These are phyloP conservation scores for Mnemiopsis leidyi DNA, from an alignment of 37 sponge, comb jelly and placozoan species.

Conservation along the genomic window DNA sequence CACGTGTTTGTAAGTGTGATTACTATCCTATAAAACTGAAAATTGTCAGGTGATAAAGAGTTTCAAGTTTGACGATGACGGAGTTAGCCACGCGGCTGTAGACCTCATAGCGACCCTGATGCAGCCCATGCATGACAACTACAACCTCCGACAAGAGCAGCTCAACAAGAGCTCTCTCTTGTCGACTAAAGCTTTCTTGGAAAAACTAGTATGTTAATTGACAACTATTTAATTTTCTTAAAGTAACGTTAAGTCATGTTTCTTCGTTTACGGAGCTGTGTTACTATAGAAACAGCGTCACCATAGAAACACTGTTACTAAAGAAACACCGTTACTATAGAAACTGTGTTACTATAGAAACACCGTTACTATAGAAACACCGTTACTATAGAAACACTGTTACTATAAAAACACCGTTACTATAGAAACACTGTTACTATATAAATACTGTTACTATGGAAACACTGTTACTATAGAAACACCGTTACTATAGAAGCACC, in stretches of 20 bases:
- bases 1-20: too few species aligned
- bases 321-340: background rate
- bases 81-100: slow-evolving; percentile 85
- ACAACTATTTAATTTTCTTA: too few species aligned
- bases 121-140: slow-evolving; percentile 99
- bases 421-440: too few species aligned
- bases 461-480: slow-evolving; percentile 1
- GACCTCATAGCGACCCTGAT: slow-evolving; percentile 96
- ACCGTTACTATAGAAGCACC: too few species aligned
- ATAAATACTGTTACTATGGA: too few species aligned
- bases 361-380: too few species aligned
- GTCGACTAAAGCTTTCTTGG: slow-evolving; percentile 83
- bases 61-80: slow-evolving; percentile 90
- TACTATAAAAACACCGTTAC: too few species aligned
- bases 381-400: too few species aligned
- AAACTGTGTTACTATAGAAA: too few species aligned
- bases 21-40: background rate
- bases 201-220: slow-evolving; percentile 68
- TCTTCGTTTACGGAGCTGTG: too few species aligned
- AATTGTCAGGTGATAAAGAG: slow-evolving; percentile 83
- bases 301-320: background rate
- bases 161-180: slow-evolving; percentile 96
- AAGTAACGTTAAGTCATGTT: too few species aligned
- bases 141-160: slow-evolving; percentile 89
- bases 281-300: background rate